Base-by-base conservation (phyloP, 2,888 invertebrate genomes). In the Dryobotodes eremita region DNA sequence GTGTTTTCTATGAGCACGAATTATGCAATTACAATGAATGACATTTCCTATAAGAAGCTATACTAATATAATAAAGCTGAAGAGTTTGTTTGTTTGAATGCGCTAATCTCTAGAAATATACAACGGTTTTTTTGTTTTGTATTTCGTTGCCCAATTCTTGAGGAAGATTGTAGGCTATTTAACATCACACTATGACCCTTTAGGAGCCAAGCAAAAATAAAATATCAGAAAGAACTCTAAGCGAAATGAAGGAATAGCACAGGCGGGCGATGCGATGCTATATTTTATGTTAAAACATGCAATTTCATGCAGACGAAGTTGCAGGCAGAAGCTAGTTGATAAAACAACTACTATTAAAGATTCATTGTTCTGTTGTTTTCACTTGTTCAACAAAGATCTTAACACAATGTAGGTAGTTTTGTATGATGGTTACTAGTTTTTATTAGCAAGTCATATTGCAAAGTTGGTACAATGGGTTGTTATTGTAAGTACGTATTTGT, bases 311-410 rank as follows among this genome's bases (percentile, higher is more conserved):
- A 17, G 4, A n/a, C 36, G 0, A n/a, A 36, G n/a, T 55, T 17
- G 20, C 4, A 1, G n/a, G 20, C 57, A n/a, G 36, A n/a, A 20
- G 36, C 7, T 57, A 57, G 36, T 42, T 69, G 62, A 75, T 75
- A 55, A 61, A 72, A 80, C 70, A 69, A 84, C 5, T 46, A 76
- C 70, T 77, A 65, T 62, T 64, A 69, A 69, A 74, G 23, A 75
- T 46, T 55, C 80, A 79, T 85, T 89, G 82, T 85, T 74, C 75
- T 80, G 77, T 75, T 79, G 57, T 79, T 81, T 85, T 88, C 75
- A 79, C 78, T 84, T 77, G 66, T 66, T 62, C 11, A 64, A 71
- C 71, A 80, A 77, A 48, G 75, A 74, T n/a, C n/a, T n/a, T 74
- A 71, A 61, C 71, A 73, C 48, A 69, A 73, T 81, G 57, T 70